Percentiles rank a stretch among this genome's conserved stretches.
Conservation (phyloP, 2,888 invertebrate genomes). For the Xiphydria camelus region DNA sequence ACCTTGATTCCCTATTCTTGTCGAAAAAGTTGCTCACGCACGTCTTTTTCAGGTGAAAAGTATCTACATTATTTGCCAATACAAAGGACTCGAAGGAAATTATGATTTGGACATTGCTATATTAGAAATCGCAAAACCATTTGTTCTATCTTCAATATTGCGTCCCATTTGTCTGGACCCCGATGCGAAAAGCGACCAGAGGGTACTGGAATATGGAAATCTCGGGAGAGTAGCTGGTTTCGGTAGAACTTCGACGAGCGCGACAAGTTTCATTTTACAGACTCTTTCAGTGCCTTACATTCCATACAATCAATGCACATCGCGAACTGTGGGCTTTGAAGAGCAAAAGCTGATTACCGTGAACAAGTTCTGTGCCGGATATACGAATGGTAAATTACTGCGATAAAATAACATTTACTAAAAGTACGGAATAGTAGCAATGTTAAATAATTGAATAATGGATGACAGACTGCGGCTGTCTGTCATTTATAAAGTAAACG, state of each 20-base stretch:
- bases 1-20: no score
- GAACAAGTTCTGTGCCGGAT: slow-evolving; percentile 56
- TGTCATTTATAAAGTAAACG: no score
- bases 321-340: slow-evolving; percentile 19
- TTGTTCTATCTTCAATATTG: slow-evolving; percentile 37
- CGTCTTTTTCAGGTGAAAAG: slow-evolving; percentile 43
- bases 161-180: slow-evolving; percentile 47
- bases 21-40: no score
- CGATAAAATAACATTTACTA: background rate
- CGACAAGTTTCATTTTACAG: slow-evolving; percentile 42
- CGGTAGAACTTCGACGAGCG: slow-evolving; percentile 43
- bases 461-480: no score
- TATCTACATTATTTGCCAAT: slow-evolving; percentile 41
- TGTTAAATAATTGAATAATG: no score
- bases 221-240: slow-evolving; percentile 52
- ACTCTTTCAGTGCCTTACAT: slow-evolving; percentile 46
- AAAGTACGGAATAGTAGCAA: no score
- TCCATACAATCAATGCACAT: slow-evolving; percentile 35
- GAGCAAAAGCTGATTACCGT: slow-evolving; percentile 40
- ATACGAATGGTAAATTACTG: slow-evolving; percentile 47
- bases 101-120: slow-evolving; percentile 49
- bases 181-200: slow-evolving; percentile 24
- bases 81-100: slow-evolving; percentile 42
- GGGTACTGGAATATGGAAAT: slow-evolving; percentile 35
- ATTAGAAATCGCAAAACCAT: slow-evolving; percentile 34